Evolutionary conservation across 2,888 invertebrate species (phyloP), one percentile per base, ranked within the genome.

Genomic region (Stenodema calcarata): DNA sequence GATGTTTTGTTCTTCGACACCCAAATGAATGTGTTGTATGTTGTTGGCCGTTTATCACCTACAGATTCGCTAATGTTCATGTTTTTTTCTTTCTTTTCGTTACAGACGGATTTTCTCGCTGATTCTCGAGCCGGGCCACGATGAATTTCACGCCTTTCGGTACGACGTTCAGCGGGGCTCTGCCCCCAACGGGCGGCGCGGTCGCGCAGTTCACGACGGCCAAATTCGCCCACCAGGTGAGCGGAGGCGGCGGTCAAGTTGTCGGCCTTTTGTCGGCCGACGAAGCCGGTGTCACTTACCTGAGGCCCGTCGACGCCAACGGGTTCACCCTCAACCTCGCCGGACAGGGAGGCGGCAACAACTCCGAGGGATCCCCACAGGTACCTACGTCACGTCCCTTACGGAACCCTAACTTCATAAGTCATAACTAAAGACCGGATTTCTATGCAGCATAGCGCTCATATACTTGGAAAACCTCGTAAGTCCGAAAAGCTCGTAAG

Each of bases 121-220:
- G 47, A 16, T 18, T 44, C 16, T 30, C 78, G 14, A n/a, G 16
- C 12, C 44, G 28, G 44, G 78, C 42, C 84, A 73, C 23, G 44
- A 96, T 96, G 96, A 96, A 96, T 92, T 96, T 95, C 91, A 94
- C 95, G 88, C 94, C 95, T 88, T 95, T 95, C 91, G 92, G 93
- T 90, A 91, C 93, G 91, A 91, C 94, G 91, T 94, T 94, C 88
- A 92, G 93, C 30, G 93, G 93, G 73, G 92, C 93, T 44, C 90
- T 94, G 89, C 94, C 95, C 54, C 94, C 95, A 54, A 92, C 94
- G 90, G 93, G 91, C 89, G 92, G 87, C 93, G 70, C 88, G 11
- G 88, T 88, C 16, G 86, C 94, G 90, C 94, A 94, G 90, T 92
- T 93, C 27, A 93, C 94, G 27, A 92, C 94, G 0, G 92, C 92